Conservation (phyloP, 2,888 invertebrate species). For the Argyra leucocephala region DNA sequence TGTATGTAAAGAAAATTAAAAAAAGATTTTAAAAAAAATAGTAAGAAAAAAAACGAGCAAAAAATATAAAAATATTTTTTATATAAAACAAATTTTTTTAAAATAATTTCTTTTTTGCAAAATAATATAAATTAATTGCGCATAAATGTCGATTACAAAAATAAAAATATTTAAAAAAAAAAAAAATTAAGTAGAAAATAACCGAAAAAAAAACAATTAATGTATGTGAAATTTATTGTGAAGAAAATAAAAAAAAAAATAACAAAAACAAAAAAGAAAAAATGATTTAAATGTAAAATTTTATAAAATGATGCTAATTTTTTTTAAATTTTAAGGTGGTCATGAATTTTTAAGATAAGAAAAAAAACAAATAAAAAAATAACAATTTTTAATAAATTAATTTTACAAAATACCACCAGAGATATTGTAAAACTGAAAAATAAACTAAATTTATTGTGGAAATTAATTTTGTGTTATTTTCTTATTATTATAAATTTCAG, state of each 20-base stretch:
- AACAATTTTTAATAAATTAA: background rate
- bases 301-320: background rate
- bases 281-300: background rate
- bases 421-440: background rate
- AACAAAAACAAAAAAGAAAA: background rate
- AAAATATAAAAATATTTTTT: background rate
- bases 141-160: background rate
- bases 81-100: background rate
- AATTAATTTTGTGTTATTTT: background rate
- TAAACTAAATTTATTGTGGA: background rate
- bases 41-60: background rate
- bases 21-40: too few relatives aligned
- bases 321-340: background rate
- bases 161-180: background rate
- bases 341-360: background rate
- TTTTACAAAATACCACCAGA: background rate
- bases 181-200: background rate
- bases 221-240: conserved; percentile 6
- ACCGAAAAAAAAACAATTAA: background rate
- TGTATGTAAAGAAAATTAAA: too few relatives aligned
- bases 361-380: background rate
- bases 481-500: too few relatives aligned
- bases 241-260: background rate
- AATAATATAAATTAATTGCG: background rate
- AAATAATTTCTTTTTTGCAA: background rate